Evolutionary conservation across 2,888 invertebrate genomes (phyloP), one percentile per base, ranked within the genome.

Genomic region (Gymnoscelis rufifasciata): DNA sequence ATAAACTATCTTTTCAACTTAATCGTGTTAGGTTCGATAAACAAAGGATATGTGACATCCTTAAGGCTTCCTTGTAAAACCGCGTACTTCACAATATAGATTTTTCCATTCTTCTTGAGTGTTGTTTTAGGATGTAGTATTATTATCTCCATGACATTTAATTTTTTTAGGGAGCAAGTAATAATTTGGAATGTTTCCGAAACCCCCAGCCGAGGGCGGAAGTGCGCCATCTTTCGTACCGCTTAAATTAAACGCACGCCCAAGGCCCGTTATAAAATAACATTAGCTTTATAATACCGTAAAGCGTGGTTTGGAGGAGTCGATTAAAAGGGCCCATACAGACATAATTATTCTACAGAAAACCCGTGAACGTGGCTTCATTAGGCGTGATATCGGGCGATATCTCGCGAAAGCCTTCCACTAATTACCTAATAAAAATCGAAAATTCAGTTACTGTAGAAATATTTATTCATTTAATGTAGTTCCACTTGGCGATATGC

Each of bases 281-380:
- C 68, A 73, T 76, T 73, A 72, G 64, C 65, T 66, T 73, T 67
- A 72, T 74, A 67, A 68, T 65, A 52, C 61, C 64, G 62, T 67
- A 66, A 67, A 71, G 62, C 64, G 69, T 48, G 70, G 73, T 71
- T 65, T 68, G 62, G 58, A 65, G 59, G 51, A 68, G 62, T 71
- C 74, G 71, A 74, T 78, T 77, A 75, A 74, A 75, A 70, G 66
- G 68, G 61, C 64, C 64, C 71, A 67, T 74, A 71, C 67, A 67
- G 70, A 69, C 71, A 74, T 74, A 72, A 80, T 78, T 77, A 71
- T 71, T 66, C 59, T 45, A 58, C 61, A 60, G 64, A 64, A 61
- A 66, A 71, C 64, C 62, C 61, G 46, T 57, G 41, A 51, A 55
- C 47, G 49, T 47, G 43, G 51, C 53, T 62, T 57, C 59, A 60